Evolutionary conservation across 1,140 invertebrate genomes (phyloP), one percentile per base, ranked within the genome.

Genomic region (Ptiloglossa arizonensis): DNA sequence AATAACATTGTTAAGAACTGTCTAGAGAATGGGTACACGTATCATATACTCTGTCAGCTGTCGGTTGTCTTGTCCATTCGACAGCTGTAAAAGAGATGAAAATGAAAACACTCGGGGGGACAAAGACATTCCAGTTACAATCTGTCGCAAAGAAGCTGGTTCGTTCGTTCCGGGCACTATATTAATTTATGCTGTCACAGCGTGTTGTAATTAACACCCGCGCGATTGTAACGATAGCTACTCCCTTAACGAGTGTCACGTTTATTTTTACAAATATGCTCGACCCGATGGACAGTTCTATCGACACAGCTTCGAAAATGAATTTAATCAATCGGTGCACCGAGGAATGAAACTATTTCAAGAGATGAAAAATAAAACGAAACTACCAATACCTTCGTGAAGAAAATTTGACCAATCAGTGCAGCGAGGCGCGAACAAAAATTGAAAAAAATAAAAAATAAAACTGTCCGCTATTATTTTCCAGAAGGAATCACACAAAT

Each of bases 1-100:
- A 50, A 46, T 60, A 71, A 60, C 27, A 13, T 60, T 44, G 41
- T 70, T 70, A 46, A 5, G 6, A 32, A 46, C 11, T 22, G 17
- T 13, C 13, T 5, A 9, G 22, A 32, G 2, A 4, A 27, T 38
- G 9, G 15, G 19, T 29, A 24, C 27, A 32, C 38, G 67, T 29
- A 38, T 48, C 27, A 13, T 22, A 15, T 44, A 13, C 13, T 0
- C 24, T 67, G 68, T 32, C 38, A 59, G 52, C 38, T 70, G 54
- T 59, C 8, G 6, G 11, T 22, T 59, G 13, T n/a, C 1, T 19
- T 60, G 15, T 17, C 1, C 56, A 11, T 35, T 48, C 24, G 24
- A 70, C 38, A 35, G 54, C 27, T 35, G 19, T 22, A 57, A 70
- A 46, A 22, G 50, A n/a, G 5, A 24, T 0, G 9, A 46, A 22